phyloP scores from a whole-genome alignment of 2,797 vertebrate species.

The Stomatorhinus walkeri region DNA sequence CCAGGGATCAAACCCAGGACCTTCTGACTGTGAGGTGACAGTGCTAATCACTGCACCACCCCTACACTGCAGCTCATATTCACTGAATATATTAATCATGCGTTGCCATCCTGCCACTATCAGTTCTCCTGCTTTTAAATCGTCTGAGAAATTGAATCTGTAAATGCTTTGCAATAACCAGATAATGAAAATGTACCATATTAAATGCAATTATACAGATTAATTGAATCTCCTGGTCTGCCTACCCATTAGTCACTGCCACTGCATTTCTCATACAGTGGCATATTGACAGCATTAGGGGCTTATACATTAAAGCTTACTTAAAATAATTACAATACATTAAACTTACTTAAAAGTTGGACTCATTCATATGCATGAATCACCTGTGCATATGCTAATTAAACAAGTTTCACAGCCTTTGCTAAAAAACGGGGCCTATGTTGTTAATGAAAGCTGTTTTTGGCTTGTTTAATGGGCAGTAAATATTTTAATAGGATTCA shows the following conservation, averaged over 20 bases:
- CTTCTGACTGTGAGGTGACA: too few species aligned
- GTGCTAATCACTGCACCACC: too few species aligned
- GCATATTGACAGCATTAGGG: background rate
- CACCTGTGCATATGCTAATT: background rate
- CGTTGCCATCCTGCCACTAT: background rate
- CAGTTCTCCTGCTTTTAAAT: slow-evolving; percentile 1
- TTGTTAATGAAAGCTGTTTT: background rate
- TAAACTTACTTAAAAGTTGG: background rate
- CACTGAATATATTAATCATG: background rate
- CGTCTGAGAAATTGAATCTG: background rate
- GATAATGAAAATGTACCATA: background rate
- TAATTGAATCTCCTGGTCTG: background rate
- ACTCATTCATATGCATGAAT: background rate
- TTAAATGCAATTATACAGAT: background rate
- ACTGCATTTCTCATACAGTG: background rate
- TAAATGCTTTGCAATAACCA: background rate
- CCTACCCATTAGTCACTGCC: background rate
- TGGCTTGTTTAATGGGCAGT: background rate
- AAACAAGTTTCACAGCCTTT: background rate
- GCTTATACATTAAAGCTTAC: background rate
- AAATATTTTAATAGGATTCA: background rate
- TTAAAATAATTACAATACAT: background rate
- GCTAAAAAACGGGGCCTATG: background rate
- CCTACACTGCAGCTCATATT: background rate
- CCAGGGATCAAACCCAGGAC: too few species aligned